phyloP scores from a whole-genome alignment of 1,140 invertebrate species.

The Hesperophylax magnus region DNA sequence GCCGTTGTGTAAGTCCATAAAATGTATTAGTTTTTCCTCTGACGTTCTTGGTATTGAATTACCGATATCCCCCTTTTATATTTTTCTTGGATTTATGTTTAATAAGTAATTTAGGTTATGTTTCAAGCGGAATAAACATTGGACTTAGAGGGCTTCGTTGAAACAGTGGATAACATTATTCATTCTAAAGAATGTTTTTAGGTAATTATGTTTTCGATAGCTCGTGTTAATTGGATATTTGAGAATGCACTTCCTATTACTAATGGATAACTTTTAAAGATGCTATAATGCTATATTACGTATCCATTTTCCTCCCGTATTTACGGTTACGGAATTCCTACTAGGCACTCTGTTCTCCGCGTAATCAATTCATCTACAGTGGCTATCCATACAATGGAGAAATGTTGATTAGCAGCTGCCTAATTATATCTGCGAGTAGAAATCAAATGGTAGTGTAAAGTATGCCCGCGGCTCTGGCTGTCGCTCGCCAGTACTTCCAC shows the following conservation, averaged over 20 bases:
- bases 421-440: slow-evolving; percentile 25
- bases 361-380: slow-evolving; percentile 20
- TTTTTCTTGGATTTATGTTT: slow-evolving; percentile 25
- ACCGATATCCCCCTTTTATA: slow-evolving; percentile 3
- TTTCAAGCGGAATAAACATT: too few relatives aligned
- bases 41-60: slow-evolving; percentile 16
- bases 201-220: too few relatives aligned
- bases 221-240: too few relatives aligned
- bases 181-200: too few relatives aligned
- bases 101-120: too few relatives aligned
- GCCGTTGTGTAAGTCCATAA: neutral
- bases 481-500: neutral
- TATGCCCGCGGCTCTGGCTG: slow-evolving; percentile 1
- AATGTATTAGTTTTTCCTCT: slow-evolving; percentile 22
- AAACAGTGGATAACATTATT: too few relatives aligned
- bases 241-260: too few relatives aligned
- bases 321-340: too few relatives aligned
- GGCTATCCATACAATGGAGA: slow-evolving; percentile 2
- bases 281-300: too few relatives aligned
- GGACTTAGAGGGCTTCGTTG: too few relatives aligned
- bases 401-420: slow-evolving; percentile 20
- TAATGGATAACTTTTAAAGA: too few relatives aligned
- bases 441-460: neutral
- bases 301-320: too few relatives aligned
- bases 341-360: neutral